phyloP scores from a whole-genome alignment of 2,888 invertebrate species.

The Nineta flava region DNA sequence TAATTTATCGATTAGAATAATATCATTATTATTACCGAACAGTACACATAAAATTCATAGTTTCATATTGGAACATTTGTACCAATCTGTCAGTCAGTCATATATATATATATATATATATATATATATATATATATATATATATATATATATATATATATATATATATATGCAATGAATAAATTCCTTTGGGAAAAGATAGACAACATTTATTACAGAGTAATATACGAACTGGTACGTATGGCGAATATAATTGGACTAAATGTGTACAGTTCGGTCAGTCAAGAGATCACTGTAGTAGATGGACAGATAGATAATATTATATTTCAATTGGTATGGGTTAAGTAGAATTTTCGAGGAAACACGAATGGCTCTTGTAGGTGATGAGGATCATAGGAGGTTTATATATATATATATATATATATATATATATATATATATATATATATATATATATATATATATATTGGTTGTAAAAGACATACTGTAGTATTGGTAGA shows the following conservation, averaged over 20 bases:
- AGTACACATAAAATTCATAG: no score
- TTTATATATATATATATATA: not conserved
- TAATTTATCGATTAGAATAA: no score
- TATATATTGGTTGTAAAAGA: not conserved
- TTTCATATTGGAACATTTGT: no score
- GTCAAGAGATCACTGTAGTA: not conserved
- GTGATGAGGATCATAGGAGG: not conserved
- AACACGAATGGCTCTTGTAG: not conserved
- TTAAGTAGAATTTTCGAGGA: no score
- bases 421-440: not conserved
- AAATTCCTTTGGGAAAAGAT: conserved; percentile 3
- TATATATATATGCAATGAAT: not conserved
- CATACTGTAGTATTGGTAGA: no score
- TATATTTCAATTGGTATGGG: no score
- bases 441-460: not conserved
- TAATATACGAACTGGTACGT: not conserved
- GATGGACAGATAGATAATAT: no score
- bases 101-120: not conserved
- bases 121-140: not conserved
- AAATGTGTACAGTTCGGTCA: conserved; percentile 1
- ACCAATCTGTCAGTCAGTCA: no score
- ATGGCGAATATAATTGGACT: conserved; percentile 4
- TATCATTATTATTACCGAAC: no score
- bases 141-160: not conserved
- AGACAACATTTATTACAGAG: conserved; percentile 6